A percentile compares a stretch with the other conserved stretches of the same genome.
These are phyloP conservation scores for Tetrapedia diversipes DNA, from an alignment of 2,888 invertebrate species.

Conservation along the genomic window DNA sequence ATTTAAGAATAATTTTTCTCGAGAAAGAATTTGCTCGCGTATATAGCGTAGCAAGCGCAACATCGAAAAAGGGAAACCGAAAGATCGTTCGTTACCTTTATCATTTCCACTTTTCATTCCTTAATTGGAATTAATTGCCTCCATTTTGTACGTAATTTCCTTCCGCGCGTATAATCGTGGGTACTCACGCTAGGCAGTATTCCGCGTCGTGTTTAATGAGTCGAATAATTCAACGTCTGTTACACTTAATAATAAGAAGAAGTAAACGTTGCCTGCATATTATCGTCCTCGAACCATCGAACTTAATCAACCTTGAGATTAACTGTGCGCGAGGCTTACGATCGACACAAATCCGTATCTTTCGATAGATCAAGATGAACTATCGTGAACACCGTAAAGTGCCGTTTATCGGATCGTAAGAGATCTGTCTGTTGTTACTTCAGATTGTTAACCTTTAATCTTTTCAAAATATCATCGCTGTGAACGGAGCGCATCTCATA, in stretches of 20 bases:
- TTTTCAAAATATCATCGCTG: too few relatives aligned
- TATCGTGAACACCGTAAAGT: too few relatives aligned
- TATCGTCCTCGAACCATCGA: not conserved
- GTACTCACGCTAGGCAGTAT: not conserved
- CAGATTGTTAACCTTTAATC: too few relatives aligned
- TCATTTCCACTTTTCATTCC: not conserved
- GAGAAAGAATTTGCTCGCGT: not conserved
- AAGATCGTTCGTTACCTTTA: not conserved
- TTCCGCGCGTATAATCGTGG: not conserved
- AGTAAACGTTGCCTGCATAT: not conserved
- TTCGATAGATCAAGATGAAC: not conserved
- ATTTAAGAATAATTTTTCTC: not conserved
- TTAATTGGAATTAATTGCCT: not conserved
- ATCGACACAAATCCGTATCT: too few relatives aligned
- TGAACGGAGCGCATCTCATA: too few relatives aligned
- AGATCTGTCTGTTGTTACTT: too few relatives aligned
- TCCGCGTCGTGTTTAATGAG: not conserved
- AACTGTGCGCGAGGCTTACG: not conserved
- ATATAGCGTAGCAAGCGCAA: not conserved
- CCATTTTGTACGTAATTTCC: not conserved
- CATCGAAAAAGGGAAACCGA: not conserved
- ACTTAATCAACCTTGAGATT: not conserved
- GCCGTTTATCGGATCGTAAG: too few relatives aligned
- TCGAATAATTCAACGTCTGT: not conserved
- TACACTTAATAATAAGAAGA: not conserved